These are phyloP conservation scores for Crambe crambe DNA, from an alignment of 37 sponge, comb jelly and placozoan genomes.

Conservation along the genomic window DNA sequence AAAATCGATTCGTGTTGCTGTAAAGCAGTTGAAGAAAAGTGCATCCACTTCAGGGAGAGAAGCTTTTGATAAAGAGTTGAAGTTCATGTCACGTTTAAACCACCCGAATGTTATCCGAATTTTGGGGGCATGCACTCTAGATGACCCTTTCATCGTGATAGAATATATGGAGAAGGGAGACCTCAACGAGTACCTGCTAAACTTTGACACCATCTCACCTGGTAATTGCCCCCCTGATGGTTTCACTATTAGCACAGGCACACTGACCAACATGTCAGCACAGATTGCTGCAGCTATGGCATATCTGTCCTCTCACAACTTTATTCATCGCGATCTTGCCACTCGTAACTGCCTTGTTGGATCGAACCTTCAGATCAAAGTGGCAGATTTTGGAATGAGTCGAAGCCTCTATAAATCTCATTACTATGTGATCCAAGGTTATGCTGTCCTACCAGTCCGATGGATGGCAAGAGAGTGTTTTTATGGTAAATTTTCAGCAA, in stretches of 20 bases:
- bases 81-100: slow-evolving; percentile 65
- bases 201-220: slow-evolving; percentile 5
- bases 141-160: slow-evolving; percentile 56
- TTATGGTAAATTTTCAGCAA: slow-evolving; percentile 71
- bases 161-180: slow-evolving; percentile 80
- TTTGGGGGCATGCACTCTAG: slow-evolving; percentile 55
- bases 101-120: slow-evolving; percentile 59
- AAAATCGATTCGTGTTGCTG: slow-evolving; percentile 38
- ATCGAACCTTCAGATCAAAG: slow-evolving; percentile 44
- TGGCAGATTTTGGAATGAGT: slow-evolving; percentile 80
- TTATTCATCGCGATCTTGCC: slow-evolving; percentile 71
- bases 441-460: slow-evolving; percentile 52
- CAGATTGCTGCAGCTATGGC: slow-evolving; percentile 81
- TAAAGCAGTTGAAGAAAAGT: slow-evolving; percentile 46
- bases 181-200: slow-evolving; percentile 58
- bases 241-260: slow-evolving; percentile 6
- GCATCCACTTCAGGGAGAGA: slow-evolving; percentile 1
- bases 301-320: slow-evolving; percentile 66
- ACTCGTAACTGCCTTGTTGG: slow-evolving; percentile 83
- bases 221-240: background rate
- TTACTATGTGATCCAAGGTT: slow-evolving; percentile 58
- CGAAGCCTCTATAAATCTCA: slow-evolving; percentile 65
- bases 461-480: slow-evolving; percentile 87
- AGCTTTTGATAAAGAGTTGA: slow-evolving; percentile 54
- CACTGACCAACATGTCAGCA: slow-evolving; percentile 45